These are phyloP conservation scores for Hafferia zeledoni DNA, from an alignment of 2,797 vertebrate species.

Conservation along the genomic window DNA sequence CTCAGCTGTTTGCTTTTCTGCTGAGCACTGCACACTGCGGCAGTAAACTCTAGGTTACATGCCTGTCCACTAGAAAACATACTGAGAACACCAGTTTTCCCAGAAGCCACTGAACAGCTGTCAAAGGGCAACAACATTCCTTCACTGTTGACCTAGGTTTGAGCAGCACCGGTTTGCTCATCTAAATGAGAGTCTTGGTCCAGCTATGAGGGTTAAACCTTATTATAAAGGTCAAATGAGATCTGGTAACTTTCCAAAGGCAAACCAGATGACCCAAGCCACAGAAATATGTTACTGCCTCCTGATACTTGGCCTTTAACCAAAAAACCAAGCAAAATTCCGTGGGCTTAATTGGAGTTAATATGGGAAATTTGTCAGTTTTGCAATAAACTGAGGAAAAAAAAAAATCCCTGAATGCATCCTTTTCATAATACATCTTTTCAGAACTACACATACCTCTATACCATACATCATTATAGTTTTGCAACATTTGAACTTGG, in stretches of 20 bases:
- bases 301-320: neutral
- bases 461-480: neutral
- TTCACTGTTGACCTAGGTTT: neutral
- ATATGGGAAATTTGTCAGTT: neutral
- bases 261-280: neutral
- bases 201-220: neutral
- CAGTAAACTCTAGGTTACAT: conserved; percentile 11
- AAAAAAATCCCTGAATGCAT: neutral
- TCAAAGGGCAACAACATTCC: neutral
- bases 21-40: neutral
- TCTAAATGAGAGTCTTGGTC: neutral
- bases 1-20: neutral
- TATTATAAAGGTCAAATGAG: neutral
- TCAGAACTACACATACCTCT: neutral
- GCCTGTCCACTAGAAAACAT: neutral
- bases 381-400: neutral
- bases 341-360: neutral
- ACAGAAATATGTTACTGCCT: neutral
- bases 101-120: conserved; percentile 19
- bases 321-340: neutral
- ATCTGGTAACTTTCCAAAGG: neutral
- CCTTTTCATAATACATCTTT: neutral
- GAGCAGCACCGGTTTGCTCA: neutral
- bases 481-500: neutral
- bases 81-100: neutral